Evolutionary conservation across 1,140 invertebrate genomes (phyloP).

Genomic region (Lepidurus apus): DNA sequence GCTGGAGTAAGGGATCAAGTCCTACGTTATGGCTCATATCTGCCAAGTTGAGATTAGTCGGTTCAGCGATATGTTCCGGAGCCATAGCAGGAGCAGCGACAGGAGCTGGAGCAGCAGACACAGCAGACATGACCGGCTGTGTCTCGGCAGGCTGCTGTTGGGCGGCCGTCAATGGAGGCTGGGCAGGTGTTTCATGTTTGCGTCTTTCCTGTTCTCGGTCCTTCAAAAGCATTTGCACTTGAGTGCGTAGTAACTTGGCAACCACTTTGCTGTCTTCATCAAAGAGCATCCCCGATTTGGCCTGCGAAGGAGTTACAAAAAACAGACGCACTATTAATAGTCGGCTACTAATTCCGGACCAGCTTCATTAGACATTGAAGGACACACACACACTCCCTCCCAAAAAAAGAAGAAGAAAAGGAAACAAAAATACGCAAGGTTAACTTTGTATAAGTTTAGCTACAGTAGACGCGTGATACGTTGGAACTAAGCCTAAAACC

Average conservation of each 20-base stretch:
- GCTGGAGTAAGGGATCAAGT: not conserved
- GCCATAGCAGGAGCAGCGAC: not conserved
- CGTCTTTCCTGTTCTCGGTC: slow-evolving; percentile 57
- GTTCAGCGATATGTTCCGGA: not conserved
- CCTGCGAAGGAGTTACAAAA: slow-evolving; percentile 44
- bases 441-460: slow-evolving; percentile 22
- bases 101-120: not conserved
- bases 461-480: not conserved
- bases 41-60: not conserved
- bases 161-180: not conserved
- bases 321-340: not conserved
- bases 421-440: not conserved
- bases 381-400: not conserved
- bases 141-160: slow-evolving; percentile 24
- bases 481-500: not conserved
- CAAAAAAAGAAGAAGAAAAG: not conserved
- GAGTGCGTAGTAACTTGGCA: slow-evolving; percentile 77
- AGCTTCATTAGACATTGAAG: not conserved
- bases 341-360: not conserved
- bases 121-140: not conserved
- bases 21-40: not conserved
- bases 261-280: slow-evolving; percentile 87
- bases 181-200: slow-evolving; percentile 48
- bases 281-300: slow-evolving; percentile 78
- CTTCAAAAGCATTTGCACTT: slow-evolving; percentile 60